phyloP scores from a whole-genome alignment of 2,113 vertebrate species.

The Oncorhynchus masou region DNA sequence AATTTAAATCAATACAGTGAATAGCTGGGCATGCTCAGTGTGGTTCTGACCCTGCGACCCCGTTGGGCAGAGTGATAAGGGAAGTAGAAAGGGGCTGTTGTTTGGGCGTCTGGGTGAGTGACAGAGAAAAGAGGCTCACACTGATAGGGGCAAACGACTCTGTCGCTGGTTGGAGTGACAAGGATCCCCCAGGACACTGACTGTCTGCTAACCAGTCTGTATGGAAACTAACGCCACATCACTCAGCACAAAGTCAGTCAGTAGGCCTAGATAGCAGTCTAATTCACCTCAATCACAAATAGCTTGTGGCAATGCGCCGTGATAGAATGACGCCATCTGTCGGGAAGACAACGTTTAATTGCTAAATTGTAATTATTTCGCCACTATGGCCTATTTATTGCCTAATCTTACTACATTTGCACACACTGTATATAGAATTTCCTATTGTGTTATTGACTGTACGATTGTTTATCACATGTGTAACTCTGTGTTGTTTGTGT shows the following conservation, averaged over 20 bases:
- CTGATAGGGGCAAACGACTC: conserved; percentile 62
- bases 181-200: conserved; percentile 57
- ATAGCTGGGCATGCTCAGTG: conserved; percentile 75
- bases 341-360: too few relatives aligned
- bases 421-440: too few relatives aligned
- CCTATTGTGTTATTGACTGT: too few relatives aligned
- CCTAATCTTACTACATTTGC: too few relatives aligned
- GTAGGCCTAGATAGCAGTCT: neutral
- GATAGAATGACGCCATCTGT: too few relatives aligned
- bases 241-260: conserved; percentile 7
- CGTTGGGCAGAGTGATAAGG: conserved; percentile 76
- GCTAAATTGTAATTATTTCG: too few relatives aligned
- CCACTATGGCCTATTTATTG: too few relatives aligned
- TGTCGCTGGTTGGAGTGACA: conserved; percentile 60
- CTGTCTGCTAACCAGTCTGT: conserved; percentile 32
- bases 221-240: conserved; percentile 16
- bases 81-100: conserved; percentile 80
- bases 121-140: conserved; percentile 74
- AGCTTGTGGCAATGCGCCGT: too few relatives aligned
- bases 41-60: conserved; percentile 73
- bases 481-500: too few relatives aligned
- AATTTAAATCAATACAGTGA: conserved; percentile 64
- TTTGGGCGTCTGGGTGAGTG: conserved; percentile 80
- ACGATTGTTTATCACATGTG: too few relatives aligned
- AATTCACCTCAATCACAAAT: too few relatives aligned